Evolutionary conservation across 2,113 vertebrate genomes (phyloP).

Genomic region (Vanacampus margaritifer): DNA sequence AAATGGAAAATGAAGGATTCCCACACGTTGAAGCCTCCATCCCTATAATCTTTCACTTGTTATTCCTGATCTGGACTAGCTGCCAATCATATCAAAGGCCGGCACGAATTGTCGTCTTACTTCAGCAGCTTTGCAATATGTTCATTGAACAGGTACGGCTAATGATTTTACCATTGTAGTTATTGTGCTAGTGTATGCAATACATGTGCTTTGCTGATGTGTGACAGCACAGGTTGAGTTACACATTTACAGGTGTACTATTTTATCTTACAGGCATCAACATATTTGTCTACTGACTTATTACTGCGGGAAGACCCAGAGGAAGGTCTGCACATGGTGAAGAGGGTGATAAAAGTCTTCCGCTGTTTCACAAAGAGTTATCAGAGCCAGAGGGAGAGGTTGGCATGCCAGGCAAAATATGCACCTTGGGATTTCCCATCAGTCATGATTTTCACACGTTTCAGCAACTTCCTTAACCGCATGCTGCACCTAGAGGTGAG

Average conservation of each 20-base stretch:
- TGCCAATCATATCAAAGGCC: slow-evolving; percentile 73
- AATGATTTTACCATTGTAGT: neutral
- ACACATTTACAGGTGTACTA: slow-evolving; percentile 7
- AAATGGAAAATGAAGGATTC: slow-evolving; percentile 71
- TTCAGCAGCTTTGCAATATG: slow-evolving; percentile 80
- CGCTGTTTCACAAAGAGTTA: slow-evolving; percentile 72
- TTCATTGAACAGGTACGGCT: slow-evolving; percentile 73
- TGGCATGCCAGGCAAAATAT: slow-evolving; percentile 54
- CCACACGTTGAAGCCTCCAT: slow-evolving; percentile 49
- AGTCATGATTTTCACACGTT: slow-evolving; percentile 75
- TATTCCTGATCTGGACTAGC: slow-evolving; percentile 78
- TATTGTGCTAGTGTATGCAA: neutral
- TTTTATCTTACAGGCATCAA: slow-evolving; percentile 58
- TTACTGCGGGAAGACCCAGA: slow-evolving; percentile 76
- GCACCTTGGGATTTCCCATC: slow-evolving; percentile 79
- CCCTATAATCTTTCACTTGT: slow-evolving; percentile 72
- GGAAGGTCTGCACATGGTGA: slow-evolving; percentile 74
- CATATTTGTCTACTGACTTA: slow-evolving; percentile 71
- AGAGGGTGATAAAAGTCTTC: slow-evolving; percentile 61
- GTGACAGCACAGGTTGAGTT: neutral
- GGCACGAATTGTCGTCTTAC: slow-evolving; percentile 67
- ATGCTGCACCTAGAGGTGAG: slow-evolving; percentile 77
- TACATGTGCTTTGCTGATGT: neutral
- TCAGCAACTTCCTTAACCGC: slow-evolving; percentile 69
- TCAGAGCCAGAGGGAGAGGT: slow-evolving; percentile 65